Percentiles rank a stretch among this genome's conserved stretches.
Evolutionary conservation across 2,888 invertebrate genomes (phyloP).

Genomic region (Cheiracanthium punctorium): DNA sequence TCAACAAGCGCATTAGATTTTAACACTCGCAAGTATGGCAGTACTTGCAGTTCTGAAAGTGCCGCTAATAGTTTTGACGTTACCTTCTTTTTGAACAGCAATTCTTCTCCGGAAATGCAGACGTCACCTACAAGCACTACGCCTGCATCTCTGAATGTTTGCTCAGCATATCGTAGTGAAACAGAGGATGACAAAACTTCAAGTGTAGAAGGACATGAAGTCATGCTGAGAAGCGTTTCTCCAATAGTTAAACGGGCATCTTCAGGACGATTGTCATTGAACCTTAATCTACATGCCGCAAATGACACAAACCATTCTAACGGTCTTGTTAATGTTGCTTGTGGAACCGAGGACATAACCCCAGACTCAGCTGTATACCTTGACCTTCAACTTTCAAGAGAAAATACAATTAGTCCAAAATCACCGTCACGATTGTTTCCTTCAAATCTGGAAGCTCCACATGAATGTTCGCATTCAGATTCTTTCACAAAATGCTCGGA

Average conservation of each 20-base stretch:
- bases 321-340: constrained; percentile 59
- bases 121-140: constrained; percentile 52
- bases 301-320: constrained; percentile 25
- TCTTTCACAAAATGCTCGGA: constrained; percentile 35
- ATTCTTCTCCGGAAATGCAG: constrained; percentile 41
- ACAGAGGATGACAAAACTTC: constrained; percentile 63
- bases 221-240: constrained; percentile 57
- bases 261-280: constrained; percentile 46
- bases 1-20: constrained; percentile 66
- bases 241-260: constrained; percentile 58
- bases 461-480: not conserved
- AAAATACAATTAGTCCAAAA: constrained; percentile 27
- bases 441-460: not conserved
- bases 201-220: constrained; percentile 63
- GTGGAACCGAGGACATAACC: constrained; percentile 72
- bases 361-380: constrained; percentile 73
- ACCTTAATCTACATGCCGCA: constrained; percentile 42
- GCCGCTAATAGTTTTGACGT: constrained; percentile 75
- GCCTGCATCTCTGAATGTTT: constrained; percentile 43
- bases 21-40: constrained; percentile 71
- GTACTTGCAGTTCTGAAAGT: constrained; percentile 74
- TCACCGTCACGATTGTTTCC: constrained; percentile 4
- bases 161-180: constrained; percentile 50
- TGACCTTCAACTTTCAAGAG: constrained; percentile 65
- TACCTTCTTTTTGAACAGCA: constrained; percentile 69